Evolutionary conservation across 2,797 vertebrate genomes (phyloP).

Genomic region (Hemibagrus guttatus): DNA sequence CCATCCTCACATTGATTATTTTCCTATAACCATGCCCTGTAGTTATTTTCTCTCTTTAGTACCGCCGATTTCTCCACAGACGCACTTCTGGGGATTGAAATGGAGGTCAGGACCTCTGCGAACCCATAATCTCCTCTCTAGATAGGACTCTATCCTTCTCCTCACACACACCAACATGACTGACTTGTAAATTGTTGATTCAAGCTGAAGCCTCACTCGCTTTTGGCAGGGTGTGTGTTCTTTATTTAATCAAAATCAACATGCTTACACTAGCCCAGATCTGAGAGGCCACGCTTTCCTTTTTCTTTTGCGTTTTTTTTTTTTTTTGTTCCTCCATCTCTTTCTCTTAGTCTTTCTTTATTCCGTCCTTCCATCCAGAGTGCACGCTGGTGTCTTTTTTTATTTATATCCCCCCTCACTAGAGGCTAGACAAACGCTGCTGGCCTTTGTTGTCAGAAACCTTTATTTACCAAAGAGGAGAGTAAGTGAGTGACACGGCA

Average conservation of each 20-base stretch:
- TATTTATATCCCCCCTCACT: slow-evolving; percentile 68
- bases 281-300: slow-evolving; percentile 62
- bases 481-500: slow-evolving; percentile 82
- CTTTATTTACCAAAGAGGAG: slow-evolving; percentile 83
- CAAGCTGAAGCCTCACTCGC: slow-evolving; percentile 73
- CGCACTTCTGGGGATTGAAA: slow-evolving; percentile 23
- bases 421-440: slow-evolving; percentile 78
- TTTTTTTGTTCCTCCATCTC: slow-evolving; percentile 34
- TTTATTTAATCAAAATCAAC: slow-evolving; percentile 78
- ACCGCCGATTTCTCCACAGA: neutral
- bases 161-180: slow-evolving; percentile 54
- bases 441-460: slow-evolving; percentile 84
- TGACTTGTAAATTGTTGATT: slow-evolving; percentile 71
- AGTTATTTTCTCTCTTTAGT: slow-evolving; percentile 11
- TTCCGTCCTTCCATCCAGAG: slow-evolving; percentile 59
- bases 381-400: slow-evolving; percentile 70
- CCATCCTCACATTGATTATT: neutral
- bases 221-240: slow-evolving; percentile 69
- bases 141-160: slow-evolving; percentile 47
- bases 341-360: slow-evolving; percentile 47
- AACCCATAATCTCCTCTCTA: slow-evolving; percentile 42
- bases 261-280: slow-evolving; percentile 73
- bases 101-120: slow-evolving; percentile 29
- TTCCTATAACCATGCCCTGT: neutral
- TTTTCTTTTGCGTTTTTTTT: slow-evolving; percentile 29